Evolutionary conservation across 2,113 vertebrate genomes (phyloP), one percentile per base, ranked within the genome.

Genomic region (Sturnira hondurensis): DNA sequence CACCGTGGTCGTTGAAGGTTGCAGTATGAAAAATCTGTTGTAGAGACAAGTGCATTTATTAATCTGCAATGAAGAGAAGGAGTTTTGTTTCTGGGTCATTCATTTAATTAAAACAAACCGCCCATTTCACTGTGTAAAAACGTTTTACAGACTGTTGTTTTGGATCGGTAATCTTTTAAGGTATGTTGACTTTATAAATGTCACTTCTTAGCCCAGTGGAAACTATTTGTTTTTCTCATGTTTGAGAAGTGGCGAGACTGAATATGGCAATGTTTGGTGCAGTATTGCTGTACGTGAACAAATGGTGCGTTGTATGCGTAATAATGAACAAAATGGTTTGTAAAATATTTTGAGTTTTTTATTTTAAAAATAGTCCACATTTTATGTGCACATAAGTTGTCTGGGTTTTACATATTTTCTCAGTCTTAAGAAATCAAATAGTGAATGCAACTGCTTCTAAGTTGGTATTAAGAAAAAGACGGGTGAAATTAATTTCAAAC

Each of bases 321-420:
- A 91, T 97, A 97, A 97, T 97, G 97, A 98, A 98, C 97, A 97
- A 97, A 97, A 93, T 91, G 91, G 96, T 97, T 97, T 98, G 97
- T 98, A 98, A 98, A 98, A 98, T 98, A 98, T 97, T 98, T 98
- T 97, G 94, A 98, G 86, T 65, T 54, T 86, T 98, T 98, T 97
- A 97, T 98, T 98, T 98, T 97, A 98, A 96, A 98, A 97, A 89
- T 96, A 96, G 96, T 97, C 96, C 93, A 61, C 95, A 96, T 97
- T 94, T 83, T 89, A 94, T 96, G 84, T 97, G 92, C 95, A 95
- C 78, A 94, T 94, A 96, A 96, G 91, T 96, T 70, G 31, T 95
- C 96, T 94, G 26, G 5, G 33, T 97, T 98, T 96, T 95, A 88
- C 96, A 15, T 98, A 96, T 96, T 97, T 96, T 97, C 98, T 96